These are phyloP conservation scores for Heliothis virescens DNA, from an alignment of 1,140 invertebrate species.

Conservation along the genomic window DNA sequence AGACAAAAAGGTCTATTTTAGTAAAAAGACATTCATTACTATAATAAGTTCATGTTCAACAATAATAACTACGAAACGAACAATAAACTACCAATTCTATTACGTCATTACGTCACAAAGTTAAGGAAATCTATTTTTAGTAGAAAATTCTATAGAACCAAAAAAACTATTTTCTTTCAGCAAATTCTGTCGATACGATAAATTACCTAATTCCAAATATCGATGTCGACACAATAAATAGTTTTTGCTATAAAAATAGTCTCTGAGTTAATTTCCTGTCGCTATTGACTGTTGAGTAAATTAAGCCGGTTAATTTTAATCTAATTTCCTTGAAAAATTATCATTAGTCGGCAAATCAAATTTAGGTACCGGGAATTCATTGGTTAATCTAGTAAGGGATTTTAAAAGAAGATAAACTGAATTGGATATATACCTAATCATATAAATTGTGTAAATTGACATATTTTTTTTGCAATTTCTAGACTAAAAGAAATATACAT, in stretches of 20 bases:
- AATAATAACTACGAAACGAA: too few species aligned
- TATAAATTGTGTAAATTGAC: too few species aligned
- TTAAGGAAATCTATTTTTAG: not conserved
- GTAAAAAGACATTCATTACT: too few species aligned
- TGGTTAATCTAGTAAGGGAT: too few species aligned
- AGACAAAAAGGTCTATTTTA: too few species aligned
- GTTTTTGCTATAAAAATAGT: not conserved
- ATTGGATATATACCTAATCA: too few species aligned
- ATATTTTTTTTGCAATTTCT: too few species aligned
- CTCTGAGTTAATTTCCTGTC: conserved; percentile 18
- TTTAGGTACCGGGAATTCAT: too few species aligned
- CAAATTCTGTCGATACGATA: not conserved
- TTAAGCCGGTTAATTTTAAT: not conserved
- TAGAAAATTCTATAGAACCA: not conserved
- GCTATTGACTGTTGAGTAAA: conserved; percentile 23
- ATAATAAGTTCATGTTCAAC: too few species aligned
- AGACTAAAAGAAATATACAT: too few species aligned
- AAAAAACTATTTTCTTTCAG: not conserved
- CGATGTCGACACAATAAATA: not conserved
- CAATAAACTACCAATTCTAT: not conserved
- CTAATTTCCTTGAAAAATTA: not conserved
- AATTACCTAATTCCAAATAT: not conserved
- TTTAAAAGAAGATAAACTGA: too few species aligned
- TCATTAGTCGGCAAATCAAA: too few species aligned
- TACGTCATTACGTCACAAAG: not conserved